Evolutionary conservation across 2,888 invertebrate genomes (phyloP).

Genomic region (Eupithecia exiguata): DNA sequence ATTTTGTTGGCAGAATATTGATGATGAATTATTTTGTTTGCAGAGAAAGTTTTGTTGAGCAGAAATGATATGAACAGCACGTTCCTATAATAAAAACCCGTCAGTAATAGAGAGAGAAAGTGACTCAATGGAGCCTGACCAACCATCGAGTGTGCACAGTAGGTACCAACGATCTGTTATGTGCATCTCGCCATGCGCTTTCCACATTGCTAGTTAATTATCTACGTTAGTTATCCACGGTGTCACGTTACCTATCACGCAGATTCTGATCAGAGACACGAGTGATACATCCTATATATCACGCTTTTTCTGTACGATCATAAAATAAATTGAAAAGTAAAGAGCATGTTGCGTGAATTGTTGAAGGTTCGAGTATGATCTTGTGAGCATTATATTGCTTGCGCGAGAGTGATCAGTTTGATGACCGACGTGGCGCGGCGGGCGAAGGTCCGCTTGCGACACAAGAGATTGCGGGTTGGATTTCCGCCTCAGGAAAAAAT

Average conservation of each 20-base stretch:
- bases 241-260: background rate
- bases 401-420: background rate
- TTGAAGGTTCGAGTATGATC: background rate
- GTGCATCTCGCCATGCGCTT: slow-evolving; percentile 13
- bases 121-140: slow-evolving; percentile 9
- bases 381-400: background rate
- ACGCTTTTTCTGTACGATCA: background rate
- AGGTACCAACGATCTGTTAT: background rate
- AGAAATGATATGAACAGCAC: background rate
- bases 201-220: slow-evolving; percentile 9
- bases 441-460: too few relatives aligned
- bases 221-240: background rate
- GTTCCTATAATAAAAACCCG: background rate
- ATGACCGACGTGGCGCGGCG: too few relatives aligned
- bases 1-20: background rate
- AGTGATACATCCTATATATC: background rate
- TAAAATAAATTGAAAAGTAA: background rate
- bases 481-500: too few relatives aligned
- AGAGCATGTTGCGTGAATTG: background rate
- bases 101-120: slow-evolving; percentile 2
- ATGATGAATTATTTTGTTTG: background rate
- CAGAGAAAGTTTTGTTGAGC: background rate
- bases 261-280: background rate
- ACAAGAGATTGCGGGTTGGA: too few relatives aligned
- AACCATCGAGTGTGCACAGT: background rate